Evolutionary conservation across 2,888 invertebrate species (phyloP).

Genomic region (Byasa hedistus): DNA sequence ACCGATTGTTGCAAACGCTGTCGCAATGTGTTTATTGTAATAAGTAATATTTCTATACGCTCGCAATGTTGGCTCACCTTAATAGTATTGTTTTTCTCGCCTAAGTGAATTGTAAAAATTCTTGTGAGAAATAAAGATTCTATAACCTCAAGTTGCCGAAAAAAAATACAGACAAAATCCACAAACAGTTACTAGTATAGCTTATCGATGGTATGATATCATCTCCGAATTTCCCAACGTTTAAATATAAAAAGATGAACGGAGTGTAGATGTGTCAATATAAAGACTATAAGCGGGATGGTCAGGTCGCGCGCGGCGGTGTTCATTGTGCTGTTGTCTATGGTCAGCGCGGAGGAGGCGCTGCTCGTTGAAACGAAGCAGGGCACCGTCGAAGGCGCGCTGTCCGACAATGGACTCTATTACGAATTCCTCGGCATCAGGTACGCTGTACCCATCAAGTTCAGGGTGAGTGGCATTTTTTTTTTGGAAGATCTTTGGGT

Average conservation of each 20-base stretch:
- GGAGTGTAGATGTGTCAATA: not conserved
- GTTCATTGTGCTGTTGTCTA: conserved; percentile 42
- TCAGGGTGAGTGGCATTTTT: conserved; percentile 52
- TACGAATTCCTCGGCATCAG: conserved; percentile 66
- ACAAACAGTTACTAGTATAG: not conserved
- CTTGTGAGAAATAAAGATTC: too few relatives aligned
- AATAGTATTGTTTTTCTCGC: too few relatives aligned
- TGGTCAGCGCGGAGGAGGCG: conserved; percentile 42
- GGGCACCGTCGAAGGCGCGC: conserved; percentile 62
- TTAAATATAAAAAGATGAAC: conserved; percentile 25
- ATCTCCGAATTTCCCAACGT: conserved; percentile 5
- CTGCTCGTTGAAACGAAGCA: conserved; percentile 59
- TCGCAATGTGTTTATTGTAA: too few relatives aligned
- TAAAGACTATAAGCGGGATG: conserved; percentile 30
- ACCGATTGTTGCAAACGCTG: too few relatives aligned
- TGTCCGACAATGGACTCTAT: conserved; percentile 54
- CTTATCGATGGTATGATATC: conserved; percentile 5
- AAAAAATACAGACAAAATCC: not conserved
- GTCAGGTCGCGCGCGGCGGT: conserved; percentile 34
- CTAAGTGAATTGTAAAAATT: too few relatives aligned
- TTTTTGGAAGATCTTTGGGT: too few relatives aligned
- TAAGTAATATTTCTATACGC: too few relatives aligned
- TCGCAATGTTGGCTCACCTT: too few relatives aligned
- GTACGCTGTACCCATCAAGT: conserved; percentile 61
- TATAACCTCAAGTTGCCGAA: too few relatives aligned